Conservation (phyloP, 2,113 vertebrate genomes). For the Ptyas mucosa region DNA sequence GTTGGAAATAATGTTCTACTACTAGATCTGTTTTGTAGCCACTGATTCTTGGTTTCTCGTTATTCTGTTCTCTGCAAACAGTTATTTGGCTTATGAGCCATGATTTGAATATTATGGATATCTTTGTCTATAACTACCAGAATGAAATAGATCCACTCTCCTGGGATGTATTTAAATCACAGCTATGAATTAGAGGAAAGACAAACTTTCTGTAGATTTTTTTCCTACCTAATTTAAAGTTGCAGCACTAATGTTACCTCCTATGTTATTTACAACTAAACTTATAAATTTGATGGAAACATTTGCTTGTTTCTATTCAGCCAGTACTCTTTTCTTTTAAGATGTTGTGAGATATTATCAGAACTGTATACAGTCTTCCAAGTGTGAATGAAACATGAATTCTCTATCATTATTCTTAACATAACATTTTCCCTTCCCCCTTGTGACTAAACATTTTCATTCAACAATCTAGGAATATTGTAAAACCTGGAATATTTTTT, state of each 20-base stretch:
- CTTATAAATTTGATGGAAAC: too few species aligned
- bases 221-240: too few species aligned
- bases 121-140: too few species aligned
- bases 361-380: neutral
- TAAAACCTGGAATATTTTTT: neutral
- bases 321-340: neutral
- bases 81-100: neutral
- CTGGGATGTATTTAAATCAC: too few species aligned
- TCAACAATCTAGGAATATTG: neutral
- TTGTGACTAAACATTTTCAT: neutral
- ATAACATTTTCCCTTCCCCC: neutral
- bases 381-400: neutral
- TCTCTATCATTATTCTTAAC: neutral
- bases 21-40: neutral
- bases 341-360: neutral
- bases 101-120: too few species aligned
- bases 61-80: neutral
- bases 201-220: too few species aligned
- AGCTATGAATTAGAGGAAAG: too few species aligned
- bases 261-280: too few species aligned
- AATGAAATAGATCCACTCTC: too few species aligned
- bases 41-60: neutral
- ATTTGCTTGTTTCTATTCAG: too few species aligned
- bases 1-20: neutral
- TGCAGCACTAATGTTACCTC: too few species aligned